These are phyloP conservation scores for Oncorhynchus masou DNA, from an alignment of 2,113 vertebrate species.

Conservation along the genomic window DNA sequence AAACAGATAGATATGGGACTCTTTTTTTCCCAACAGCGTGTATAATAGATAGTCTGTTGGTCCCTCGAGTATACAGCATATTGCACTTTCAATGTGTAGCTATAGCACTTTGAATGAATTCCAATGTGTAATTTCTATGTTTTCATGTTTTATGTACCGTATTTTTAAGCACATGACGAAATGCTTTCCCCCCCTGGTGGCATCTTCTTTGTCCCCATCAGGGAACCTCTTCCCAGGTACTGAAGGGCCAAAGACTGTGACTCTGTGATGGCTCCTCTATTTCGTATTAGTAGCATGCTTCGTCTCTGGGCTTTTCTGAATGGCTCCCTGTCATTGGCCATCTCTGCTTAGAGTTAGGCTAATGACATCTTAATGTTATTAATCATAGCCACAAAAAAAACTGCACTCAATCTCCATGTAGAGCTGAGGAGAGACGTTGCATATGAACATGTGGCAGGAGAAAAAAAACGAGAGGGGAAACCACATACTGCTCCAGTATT, in stretches of 20 bases:
- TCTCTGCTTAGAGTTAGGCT: constrained; percentile 49
- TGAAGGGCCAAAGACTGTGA: constrained; percentile 6
- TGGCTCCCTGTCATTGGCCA: constrained; percentile 42
- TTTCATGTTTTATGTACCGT: no score
- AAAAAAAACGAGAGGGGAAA: constrained; percentile 35
- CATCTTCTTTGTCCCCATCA: background rate
- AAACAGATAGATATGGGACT: no score
- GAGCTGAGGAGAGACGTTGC: constrained; percentile 49
- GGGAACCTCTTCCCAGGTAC: constrained; percentile 28
- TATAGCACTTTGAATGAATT: no score
- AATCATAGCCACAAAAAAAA: constrained; percentile 57
- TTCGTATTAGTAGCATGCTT: constrained; percentile 22
- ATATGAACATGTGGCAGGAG: constrained; percentile 56
- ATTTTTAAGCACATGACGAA: no score
- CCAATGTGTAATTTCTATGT: no score
- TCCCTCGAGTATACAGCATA: no score
- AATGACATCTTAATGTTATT: constrained; percentile 63
- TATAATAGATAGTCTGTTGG: no score
- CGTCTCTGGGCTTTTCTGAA: constrained; percentile 42
- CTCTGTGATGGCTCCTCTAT: constrained; percentile 51
- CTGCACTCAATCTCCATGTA: constrained; percentile 32
- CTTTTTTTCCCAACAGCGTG: no score
- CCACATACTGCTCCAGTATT: constrained; percentile 61
- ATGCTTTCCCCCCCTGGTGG: no score
- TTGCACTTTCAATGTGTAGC: no score